Conservation (phyloP, 1,140 invertebrate genomes). For the Lepidotrigona ventralis region DNA sequence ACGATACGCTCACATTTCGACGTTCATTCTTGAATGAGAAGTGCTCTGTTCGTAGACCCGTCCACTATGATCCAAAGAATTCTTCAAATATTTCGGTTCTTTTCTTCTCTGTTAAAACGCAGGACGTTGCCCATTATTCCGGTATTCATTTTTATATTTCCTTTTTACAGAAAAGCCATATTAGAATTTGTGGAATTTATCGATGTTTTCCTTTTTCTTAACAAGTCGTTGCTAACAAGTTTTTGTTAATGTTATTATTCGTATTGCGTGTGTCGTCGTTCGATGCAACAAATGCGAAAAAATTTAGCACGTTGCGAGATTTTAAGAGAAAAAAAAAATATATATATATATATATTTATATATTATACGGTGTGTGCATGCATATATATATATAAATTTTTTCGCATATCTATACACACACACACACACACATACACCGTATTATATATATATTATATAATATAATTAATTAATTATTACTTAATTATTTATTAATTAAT, state of each 20-base stretch:
- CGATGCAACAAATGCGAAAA: not conserved
- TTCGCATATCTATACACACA: too few species aligned
- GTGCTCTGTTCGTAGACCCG: constrained; percentile 15
- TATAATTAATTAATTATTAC: too few species aligned
- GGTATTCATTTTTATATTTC: too few species aligned
- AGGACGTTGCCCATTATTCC: too few species aligned
- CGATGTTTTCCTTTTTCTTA: not conserved
- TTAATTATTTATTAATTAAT: too few species aligned
- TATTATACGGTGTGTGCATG: too few species aligned
- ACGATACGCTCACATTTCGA: constrained; percentile 72
- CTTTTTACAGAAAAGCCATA: too few species aligned
- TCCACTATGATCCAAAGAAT: constrained; percentile 29
- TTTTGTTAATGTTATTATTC: not conserved
- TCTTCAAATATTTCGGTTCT: not conserved
- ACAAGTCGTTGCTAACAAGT: not conserved
- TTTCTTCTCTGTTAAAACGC: not conserved
- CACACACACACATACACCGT: too few species aligned
- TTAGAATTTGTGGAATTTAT: too few species aligned
- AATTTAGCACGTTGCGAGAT: not conserved
- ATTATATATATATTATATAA: too few species aligned
- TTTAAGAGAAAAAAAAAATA: not conserved
- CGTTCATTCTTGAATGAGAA: constrained; percentile 60
- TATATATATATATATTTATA: too few species aligned
- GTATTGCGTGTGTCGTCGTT: not conserved
- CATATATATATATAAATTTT: too few species aligned